Base-by-base conservation (phyloP, 2,797 vertebrate genomes). In the Adelosebastes latens region DNA sequence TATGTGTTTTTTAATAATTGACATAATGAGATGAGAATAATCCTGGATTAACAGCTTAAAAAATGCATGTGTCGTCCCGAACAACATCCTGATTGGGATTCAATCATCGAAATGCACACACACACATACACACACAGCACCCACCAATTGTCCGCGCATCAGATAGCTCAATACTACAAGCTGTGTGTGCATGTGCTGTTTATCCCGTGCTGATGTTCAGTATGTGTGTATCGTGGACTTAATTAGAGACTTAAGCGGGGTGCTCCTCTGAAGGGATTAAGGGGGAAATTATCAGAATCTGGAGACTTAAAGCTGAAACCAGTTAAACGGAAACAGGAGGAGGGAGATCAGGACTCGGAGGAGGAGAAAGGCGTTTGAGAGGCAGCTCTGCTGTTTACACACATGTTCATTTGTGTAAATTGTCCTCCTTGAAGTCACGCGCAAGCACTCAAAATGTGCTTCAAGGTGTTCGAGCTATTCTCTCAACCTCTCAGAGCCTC, bases 41-140 rank as follows among this genome's bases (percentile, higher is more conserved):
- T 94, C 94, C 89, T 77, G 91, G 91, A 95, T 95, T 95, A 94
- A 90, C 89, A 91, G 77, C 91, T 94, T 92, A 88, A 89, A 90
- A 46, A 93, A 91, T 87, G 89, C 86, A 89, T 73, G 84, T 86
- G 93, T 95, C 79, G 89, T 93, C 87, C 88, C 83, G 46, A 92
- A 93, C 89, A 92, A 93, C 91, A 82, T 81, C 87, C 87, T 92
- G 89, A 95, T 93, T 89, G 89, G 87, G 83, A 88, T 73, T 87
- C 92, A 92, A 89, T 93, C 89, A 88, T 83, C 77, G 25, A 88
- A 91, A 91, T 84, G 75, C 76, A 82, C 74, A 81, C 83, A 82
- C 53, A 61, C 63, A 42, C 13, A 39, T 55, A 69, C 27, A 59
- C 65, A 58, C 36, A 49, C 34, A 22, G 39, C 29, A 77, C 67